Evolutionary conservation across 1,140 invertebrate genomes (phyloP), one percentile per base, ranked within the genome.

Genomic region (Drosophila nannoptera): DNA sequence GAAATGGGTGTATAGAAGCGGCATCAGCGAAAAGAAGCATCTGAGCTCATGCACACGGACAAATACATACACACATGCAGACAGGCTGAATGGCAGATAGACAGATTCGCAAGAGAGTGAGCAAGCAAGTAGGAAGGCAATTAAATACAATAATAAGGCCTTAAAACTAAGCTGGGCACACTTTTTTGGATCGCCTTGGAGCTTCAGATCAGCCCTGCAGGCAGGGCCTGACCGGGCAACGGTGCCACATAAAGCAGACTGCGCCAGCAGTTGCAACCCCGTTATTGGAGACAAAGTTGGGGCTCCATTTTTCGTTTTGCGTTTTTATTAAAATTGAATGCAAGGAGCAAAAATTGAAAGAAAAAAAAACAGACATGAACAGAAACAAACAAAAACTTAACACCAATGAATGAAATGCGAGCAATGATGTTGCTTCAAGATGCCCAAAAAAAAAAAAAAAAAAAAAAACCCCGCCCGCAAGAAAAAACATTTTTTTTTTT

Each of bases 1-100:
- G 60, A 32, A n/a, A 40, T 22, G 16, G 36, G 29, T 55, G 45
- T 46, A 29, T 12, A 29, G 36, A 60, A 62, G 40, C 54, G 48
- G 69, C 69, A 60, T 49, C 50, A 56, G 32, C 14, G 33, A 40
- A 45, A 61, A 56, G 50, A 14, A 50, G 33, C 63, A 54, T 35
- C 49, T 46, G 35, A 35, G 50, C 32, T 40, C 14, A 54, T 36
- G 31, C 45, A 65, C 45, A 43, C 64, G 6, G 16, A 36, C 12
- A 59, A 5, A 36, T 38, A 56, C 32, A 35, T 4, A 66, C 40
- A 60, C 40, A 65, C 14, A 48, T 42, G 5, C 40, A 12, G 5
- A 7, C n/a, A 22, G 22, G 22, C 22, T 22, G 22, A 22, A 22
- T 22, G 22, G 22, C 22, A 22, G 22, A 22, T 2, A 22, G 22